These are phyloP conservation scores for Probaryconus sp. DNA, from an alignment of 1,140 invertebrate species.

Conservation along the genomic window DNA sequence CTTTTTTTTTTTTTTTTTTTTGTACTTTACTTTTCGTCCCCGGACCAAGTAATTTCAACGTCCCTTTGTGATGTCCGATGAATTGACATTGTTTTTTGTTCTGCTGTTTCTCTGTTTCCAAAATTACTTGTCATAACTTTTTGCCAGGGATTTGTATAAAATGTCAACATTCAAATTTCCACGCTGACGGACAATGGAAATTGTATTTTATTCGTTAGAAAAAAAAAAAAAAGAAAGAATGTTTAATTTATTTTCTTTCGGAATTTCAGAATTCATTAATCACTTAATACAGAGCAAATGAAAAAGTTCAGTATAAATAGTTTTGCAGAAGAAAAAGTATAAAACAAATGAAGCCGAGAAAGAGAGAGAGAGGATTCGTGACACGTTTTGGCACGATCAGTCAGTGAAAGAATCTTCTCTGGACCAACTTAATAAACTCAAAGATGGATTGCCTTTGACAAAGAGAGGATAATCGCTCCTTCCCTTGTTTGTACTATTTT, in stretches of 20 bases:
- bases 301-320: slow-evolving; percentile 59
- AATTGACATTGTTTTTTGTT: slow-evolving; percentile 38
- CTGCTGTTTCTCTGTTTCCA: slow-evolving; percentile 13
- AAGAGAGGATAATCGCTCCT: not conserved
- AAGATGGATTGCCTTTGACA: slow-evolving; percentile 57
- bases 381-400: slow-evolving; percentile 68
- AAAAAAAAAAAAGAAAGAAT: too few relatives aligned
- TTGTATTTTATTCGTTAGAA: too few relatives aligned
- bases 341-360: slow-evolving; percentile 71
- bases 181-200: slow-evolving; percentile 1
- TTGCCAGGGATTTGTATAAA: too few relatives aligned
- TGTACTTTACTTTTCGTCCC: too few relatives aligned
- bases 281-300: not conserved
- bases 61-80: slow-evolving; percentile 37
- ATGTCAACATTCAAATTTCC: too few relatives aligned
- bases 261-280: not conserved
- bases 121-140: too few relatives aligned
- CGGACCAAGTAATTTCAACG: slow-evolving; percentile 16
- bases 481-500: not conserved
- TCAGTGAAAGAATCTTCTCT: slow-evolving; percentile 58
- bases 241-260: not conserved
- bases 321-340: slow-evolving; percentile 50
- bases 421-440: slow-evolving; percentile 63
- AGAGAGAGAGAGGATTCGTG: slow-evolving; percentile 31
- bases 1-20: slow-evolving; percentile 37